phyloP scores from a whole-genome alignment of 2,888 invertebrate species.

The Chrysolina oricalcia region DNA sequence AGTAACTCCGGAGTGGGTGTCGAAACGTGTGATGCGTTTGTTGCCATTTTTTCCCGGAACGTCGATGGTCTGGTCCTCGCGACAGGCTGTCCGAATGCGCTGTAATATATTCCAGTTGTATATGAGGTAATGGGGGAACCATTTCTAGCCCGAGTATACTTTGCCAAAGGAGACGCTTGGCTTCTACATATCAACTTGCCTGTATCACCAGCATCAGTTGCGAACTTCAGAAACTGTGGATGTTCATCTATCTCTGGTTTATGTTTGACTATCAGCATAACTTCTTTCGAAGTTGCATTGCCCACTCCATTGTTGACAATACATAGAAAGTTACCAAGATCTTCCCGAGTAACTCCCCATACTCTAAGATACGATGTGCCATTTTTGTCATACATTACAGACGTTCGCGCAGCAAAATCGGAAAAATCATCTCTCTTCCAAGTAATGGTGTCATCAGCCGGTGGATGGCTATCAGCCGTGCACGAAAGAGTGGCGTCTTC shows the following conservation, averaged over 20 bases:
- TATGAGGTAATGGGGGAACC: slow-evolving; percentile 83
- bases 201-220: slow-evolving; percentile 82
- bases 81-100: slow-evolving; percentile 79
- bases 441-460: slow-evolving; percentile 85
- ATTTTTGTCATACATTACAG: no score
- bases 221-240: slow-evolving; percentile 87
- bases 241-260: slow-evolving; percentile 91
- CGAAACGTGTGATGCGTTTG: slow-evolving; percentile 73
- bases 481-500: slow-evolving; percentile 89
- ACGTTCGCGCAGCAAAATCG: slow-evolving; percentile 80
- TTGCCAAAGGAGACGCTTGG: no score
- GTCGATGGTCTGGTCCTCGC: slow-evolving; percentile 76
- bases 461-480: slow-evolving; percentile 88
- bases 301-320: slow-evolving; percentile 93
- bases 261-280: slow-evolving; percentile 91
- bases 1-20: slow-evolving; percentile 78
- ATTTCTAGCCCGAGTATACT: no score
- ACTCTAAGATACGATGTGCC: slow-evolving; percentile 86
- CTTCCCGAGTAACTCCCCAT: slow-evolving; percentile 84
- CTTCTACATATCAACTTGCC: slow-evolving; percentile 75
- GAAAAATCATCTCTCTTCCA: slow-evolving; percentile 86
- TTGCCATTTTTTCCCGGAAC: slow-evolving; percentile 70
- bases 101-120: slow-evolving; percentile 85
- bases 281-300: slow-evolving; percentile 81
- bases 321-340: slow-evolving; percentile 92